These are phyloP conservation scores for Andrena dorsata DNA, from an alignment of 2,888 invertebrate genomes.

Conservation along the genomic window DNA sequence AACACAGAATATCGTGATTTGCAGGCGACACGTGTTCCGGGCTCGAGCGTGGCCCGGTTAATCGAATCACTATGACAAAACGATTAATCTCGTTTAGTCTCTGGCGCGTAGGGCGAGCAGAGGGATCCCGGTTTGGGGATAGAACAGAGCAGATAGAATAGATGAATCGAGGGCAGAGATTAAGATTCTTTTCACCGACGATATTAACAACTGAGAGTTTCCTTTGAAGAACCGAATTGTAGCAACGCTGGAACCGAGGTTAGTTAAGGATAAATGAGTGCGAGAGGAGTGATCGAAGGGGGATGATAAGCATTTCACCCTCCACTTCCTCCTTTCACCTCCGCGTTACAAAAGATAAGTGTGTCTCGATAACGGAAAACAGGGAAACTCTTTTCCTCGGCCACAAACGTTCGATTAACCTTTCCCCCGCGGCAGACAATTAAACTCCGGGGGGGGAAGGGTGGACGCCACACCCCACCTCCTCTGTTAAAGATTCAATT, in stretches of 20 bases:
- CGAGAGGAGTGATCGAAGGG: too few relatives aligned
- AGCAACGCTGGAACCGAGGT: too few relatives aligned
- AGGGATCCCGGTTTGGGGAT: neutral
- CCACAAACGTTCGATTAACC: constrained; percentile 30
- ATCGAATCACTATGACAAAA: constrained; percentile 71
- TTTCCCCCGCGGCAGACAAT: constrained; percentile 37
- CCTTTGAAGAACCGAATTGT: too few relatives aligned
- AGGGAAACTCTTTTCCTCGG: constrained; percentile 12
- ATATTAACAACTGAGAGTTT: too few relatives aligned
- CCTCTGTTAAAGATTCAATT: constrained; percentile 51
- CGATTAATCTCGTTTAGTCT: constrained; percentile 73
- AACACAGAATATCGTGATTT: constrained; percentile 69
- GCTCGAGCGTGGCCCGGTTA: constrained; percentile 53
- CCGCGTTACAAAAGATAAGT: neutral
- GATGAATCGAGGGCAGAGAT: neutral
- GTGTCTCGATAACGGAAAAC: neutral
- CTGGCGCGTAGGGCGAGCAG: constrained; percentile 10
- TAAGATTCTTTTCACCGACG: too few relatives aligned
- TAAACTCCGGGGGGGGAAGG: constrained; percentile 32
- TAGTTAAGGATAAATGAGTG: too few relatives aligned
- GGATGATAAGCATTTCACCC: too few relatives aligned
- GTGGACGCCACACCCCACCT: neutral
- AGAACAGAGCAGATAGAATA: neutral
- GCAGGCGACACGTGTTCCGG: constrained; percentile 64
- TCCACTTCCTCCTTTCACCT: neutral